Conservation (phyloP, 37 sponge, comb jelly and placozoan species). For the Crambe crambe region DNA sequence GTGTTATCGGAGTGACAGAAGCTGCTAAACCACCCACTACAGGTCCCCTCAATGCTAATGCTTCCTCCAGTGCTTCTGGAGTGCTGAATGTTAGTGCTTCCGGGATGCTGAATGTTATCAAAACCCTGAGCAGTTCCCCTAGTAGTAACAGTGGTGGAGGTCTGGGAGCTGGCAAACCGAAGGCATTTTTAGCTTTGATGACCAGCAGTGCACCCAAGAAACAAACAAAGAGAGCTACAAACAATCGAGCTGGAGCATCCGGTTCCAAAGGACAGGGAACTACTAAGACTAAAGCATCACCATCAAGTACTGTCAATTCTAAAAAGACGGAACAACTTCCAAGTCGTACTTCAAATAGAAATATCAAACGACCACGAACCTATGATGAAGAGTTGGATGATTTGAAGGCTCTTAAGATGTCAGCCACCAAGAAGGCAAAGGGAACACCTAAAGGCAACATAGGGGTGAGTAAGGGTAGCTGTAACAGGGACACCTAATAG, state of each 20-base stretch:
- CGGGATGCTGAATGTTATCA: too few species aligned
- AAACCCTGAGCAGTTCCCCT: too few species aligned
- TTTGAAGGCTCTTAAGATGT: not conserved
- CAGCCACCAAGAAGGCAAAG: conserved; percentile 24
- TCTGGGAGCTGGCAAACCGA: conserved; percentile 40
- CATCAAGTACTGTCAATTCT: not conserved
- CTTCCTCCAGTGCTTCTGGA: too few species aligned
- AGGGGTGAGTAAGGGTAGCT: not conserved
- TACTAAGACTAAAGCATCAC: not conserved
- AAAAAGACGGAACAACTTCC: not conserved
- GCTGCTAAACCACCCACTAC: too few species aligned
- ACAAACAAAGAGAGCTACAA: conserved; percentile 19
- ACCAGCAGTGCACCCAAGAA: not conserved
- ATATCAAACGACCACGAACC: conserved; percentile 49
- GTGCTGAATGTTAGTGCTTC: too few species aligned
- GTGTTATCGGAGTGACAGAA: too few species aligned
- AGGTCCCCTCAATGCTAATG: too few species aligned
- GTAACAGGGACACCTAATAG: too few species aligned
- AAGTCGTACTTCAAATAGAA: conserved; percentile 46
- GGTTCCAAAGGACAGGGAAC: not conserved
- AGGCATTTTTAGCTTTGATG: conserved; percentile 28
- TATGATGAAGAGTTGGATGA: conserved; percentile 73
- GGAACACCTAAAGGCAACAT: not conserved
- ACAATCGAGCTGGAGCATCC: not conserved
- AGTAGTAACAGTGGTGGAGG: too few species aligned